Evolutionary conservation across 2,888 invertebrate species (phyloP), one percentile per base, ranked within the genome.

Genomic region (Halictus ligatus): DNA sequence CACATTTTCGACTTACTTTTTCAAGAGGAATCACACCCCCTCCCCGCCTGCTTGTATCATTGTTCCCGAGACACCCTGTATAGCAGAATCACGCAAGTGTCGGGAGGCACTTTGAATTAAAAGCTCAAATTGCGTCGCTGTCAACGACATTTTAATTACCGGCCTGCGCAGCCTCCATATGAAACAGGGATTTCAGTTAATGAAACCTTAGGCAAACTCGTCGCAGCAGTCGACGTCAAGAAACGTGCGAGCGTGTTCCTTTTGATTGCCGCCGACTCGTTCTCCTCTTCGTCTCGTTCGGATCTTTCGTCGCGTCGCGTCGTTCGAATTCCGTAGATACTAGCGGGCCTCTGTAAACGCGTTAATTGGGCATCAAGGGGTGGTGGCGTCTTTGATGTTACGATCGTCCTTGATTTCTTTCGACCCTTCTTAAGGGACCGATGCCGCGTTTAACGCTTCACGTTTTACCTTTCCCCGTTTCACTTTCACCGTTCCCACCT

Each of bases 161-260:
- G 83, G 35, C 64, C 43, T n/a, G 35, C 35, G 35, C 80, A 60
- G 75, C 43, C 76, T 73, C 43, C 74, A 77, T 73, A 74, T 72
- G 86, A 83, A 86, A 83, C 78, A 69, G 81, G 71, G 77, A 80
- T 86, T 83, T 86, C 80, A 83, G 83, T 87, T 83, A 86, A 86
- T 83, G 86, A 80, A 87, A 87, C 76, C 83, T 80, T 83, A 72
- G 72, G 83, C 64, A 76, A 83, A 83, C 78, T 35, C 13, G 18
- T 35, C 79, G 74, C 29, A 25, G 75, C 21, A 6, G 18, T 25
- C 76, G 74, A 10, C 43, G 75, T 35, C 60, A 69, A 76, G 78
- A 81, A 85, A 79, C 78, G 48, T 67, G 78, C 18, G 13, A 60
- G 3, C 72, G 72, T 78, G 72, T 78, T 40, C 50, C 84, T 81